Percentiles rank a stretch among this genome's conserved stretches.
These are phyloP conservation scores for Notarius quadriscutis DNA, from an alignment of 2,113 vertebrate species.

Conservation along the genomic window DNA sequence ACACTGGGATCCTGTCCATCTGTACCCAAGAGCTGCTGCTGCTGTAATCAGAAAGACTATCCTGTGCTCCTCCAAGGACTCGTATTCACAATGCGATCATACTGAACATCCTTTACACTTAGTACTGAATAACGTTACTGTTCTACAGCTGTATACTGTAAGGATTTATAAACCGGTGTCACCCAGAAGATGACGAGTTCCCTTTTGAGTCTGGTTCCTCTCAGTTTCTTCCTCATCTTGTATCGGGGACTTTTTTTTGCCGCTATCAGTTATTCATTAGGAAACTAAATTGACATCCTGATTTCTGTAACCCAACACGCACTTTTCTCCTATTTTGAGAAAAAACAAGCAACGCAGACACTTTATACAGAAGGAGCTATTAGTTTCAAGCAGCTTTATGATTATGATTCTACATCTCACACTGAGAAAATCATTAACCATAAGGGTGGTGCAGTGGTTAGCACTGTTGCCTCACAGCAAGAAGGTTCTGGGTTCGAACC, in stretches of 20 bases:
- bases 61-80: neutral
- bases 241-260: neutral
- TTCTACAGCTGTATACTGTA: neutral
- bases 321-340: neutral
- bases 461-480: too few relatives aligned
- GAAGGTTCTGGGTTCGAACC: too few relatives aligned
- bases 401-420: conserved; percentile 64
- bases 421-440: conserved; percentile 42
- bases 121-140: neutral
- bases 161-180: neutral
- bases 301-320: neutral
- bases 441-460: neutral
- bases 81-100: neutral
- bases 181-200: neutral
- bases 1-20: neutral
- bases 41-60: neutral
- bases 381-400: conserved; percentile 21
- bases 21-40: neutral
- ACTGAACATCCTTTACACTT: neutral
- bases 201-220: neutral
- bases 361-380: conserved; percentile 20
- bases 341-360: conserved; percentile 13
- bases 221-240: neutral
- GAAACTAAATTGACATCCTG: neutral
- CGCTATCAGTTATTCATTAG: too few relatives aligned